Conservation (phyloP, 2,113 vertebrate species). For the Tricholaema leucomelas region DNA sequence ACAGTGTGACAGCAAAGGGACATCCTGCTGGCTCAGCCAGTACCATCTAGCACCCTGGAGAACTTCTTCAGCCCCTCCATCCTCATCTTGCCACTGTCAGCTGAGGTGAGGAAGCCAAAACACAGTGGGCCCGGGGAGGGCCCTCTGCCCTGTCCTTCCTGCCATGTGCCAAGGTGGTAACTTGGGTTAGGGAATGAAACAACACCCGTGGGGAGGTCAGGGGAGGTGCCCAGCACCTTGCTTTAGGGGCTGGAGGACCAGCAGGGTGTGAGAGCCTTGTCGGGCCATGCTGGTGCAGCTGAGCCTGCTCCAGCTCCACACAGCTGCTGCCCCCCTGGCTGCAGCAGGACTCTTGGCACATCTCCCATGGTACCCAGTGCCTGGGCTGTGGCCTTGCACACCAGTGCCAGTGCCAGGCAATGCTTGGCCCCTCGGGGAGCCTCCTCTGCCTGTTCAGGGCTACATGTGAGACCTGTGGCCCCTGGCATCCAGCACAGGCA, state of each 20-base stretch:
- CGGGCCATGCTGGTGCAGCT: fast-evolving
- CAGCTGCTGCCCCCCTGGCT: fast-evolving
- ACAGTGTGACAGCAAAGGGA: background rate
- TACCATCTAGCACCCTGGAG: fast-evolving
- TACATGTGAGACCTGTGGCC: background rate
- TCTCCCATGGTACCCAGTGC: fast-evolving
- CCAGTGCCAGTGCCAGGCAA: fast-evolving
- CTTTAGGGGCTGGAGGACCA: background rate
- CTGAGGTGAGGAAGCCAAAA: background rate
- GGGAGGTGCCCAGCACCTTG: background rate
- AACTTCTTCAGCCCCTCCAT: background rate
- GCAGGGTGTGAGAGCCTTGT: fast-evolving
- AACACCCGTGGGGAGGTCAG: background rate
- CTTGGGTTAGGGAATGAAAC: background rate
- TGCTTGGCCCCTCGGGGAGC: fast-evolving
- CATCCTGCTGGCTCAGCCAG: background rate
- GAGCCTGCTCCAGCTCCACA: background rate
- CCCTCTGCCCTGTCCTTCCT: background rate
- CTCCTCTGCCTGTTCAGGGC: background rate
- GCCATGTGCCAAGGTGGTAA: background rate
- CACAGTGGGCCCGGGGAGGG: background rate
- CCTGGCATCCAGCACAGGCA: fast-evolving
- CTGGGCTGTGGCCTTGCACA: fast-evolving
- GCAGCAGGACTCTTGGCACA: background rate
- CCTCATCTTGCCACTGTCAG: fast-evolving